Conservation (phyloP, 1,140 invertebrate species). For the Zaprionus gabonicus region DNA sequence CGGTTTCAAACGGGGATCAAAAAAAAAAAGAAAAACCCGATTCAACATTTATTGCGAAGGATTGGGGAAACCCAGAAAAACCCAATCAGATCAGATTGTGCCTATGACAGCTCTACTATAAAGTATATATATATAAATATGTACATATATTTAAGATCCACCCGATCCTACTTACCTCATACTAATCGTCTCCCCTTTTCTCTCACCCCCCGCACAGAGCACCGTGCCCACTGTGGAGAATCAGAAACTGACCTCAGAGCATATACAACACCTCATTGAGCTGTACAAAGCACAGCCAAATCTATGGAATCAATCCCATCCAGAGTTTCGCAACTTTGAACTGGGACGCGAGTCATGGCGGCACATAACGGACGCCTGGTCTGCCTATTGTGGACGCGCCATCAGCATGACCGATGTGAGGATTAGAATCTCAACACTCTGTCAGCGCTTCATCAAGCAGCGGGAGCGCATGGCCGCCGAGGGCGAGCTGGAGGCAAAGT, state of each 20-base stretch:
- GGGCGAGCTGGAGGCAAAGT: slow-evolving; percentile 65
- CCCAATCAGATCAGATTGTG: too few relatives aligned
- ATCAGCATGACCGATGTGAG: slow-evolving; percentile 68
- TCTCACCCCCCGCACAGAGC: slow-evolving; percentile 14
- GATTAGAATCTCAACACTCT: slow-evolving; percentile 67
- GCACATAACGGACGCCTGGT: slow-evolving; percentile 59
- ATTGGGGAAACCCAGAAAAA: too few relatives aligned
- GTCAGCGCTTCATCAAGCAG: slow-evolving; percentile 71
- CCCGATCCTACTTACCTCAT: too few relatives aligned
- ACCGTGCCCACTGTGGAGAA: slow-evolving; percentile 31
- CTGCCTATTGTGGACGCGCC: slow-evolving; percentile 52
- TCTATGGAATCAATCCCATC: slow-evolving; percentile 69
- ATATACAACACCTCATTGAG: slow-evolving; percentile 65
- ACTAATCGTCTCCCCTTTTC: too few relatives aligned
- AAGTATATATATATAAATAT: too few relatives aligned
- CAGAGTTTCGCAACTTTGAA: slow-evolving; percentile 58
- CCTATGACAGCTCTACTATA: too few relatives aligned
- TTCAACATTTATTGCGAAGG: too few relatives aligned
- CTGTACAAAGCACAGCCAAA: slow-evolving; percentile 58
- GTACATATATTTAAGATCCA: too few relatives aligned
- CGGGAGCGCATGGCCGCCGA: slow-evolving; percentile 68
- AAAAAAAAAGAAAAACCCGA: too few relatives aligned
- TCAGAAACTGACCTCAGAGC: slow-evolving; percentile 53
- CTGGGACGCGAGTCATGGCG: slow-evolving; percentile 67
- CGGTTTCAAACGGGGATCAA: too few relatives aligned